Conservation (phyloP, 92 coral and sea anemone species). For the Palythoa grandiflora region DNA sequence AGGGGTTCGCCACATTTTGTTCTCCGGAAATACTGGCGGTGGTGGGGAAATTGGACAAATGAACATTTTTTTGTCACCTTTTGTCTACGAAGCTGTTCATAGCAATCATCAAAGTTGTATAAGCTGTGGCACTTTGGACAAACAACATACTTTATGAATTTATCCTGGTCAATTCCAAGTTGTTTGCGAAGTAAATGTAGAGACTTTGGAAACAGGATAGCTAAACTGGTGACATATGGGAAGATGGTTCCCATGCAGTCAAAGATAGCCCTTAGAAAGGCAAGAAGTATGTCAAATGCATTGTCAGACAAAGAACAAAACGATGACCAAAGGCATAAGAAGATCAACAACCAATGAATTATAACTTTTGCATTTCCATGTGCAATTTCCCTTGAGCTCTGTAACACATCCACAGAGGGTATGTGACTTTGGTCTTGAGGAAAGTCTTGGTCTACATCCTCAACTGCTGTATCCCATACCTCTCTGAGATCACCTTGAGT, state of each 20-base stretch:
- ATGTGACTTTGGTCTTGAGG: slow-evolving; percentile 33
- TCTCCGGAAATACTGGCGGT: slow-evolving; percentile 59
- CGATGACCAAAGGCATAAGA: slow-evolving; percentile 77
- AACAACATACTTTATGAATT: slow-evolving; percentile 72
- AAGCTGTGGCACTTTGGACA: slow-evolving; percentile 70
- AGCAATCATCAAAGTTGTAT: slow-evolving; percentile 72
- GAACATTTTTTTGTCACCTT: slow-evolving; percentile 19
- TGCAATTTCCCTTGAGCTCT: slow-evolving; percentile 11
- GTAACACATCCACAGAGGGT: slow-evolving; percentile 56
- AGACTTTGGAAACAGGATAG: slow-evolving; percentile 20
- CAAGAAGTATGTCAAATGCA: slow-evolving; percentile 69
- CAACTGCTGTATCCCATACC: slow-evolving; percentile 51
- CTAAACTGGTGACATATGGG: slow-evolving; percentile 57
- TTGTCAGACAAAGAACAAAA: slow-evolving; percentile 78
- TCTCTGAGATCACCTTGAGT: slow-evolving; percentile 32
- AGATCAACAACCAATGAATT: slow-evolving; percentile 57
- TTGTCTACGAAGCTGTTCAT: slow-evolving; percentile 15
- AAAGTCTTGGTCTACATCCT: slow-evolving; percentile 65
- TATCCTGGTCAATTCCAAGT: slow-evolving; percentile 68
- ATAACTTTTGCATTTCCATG: slow-evolving; percentile 40
- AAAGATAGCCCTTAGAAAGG: slow-evolving; percentile 62
- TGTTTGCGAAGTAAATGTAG: slow-evolving; percentile 43
- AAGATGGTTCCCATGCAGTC: slow-evolving; percentile 60
- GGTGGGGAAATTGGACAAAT: slow-evolving; percentile 45
- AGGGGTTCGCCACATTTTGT: slow-evolving; percentile 61